These are phyloP conservation scores for Didymodactylos carnosus DNA, from an alignment of 2,888 invertebrate species.

Conservation along the genomic window DNA sequence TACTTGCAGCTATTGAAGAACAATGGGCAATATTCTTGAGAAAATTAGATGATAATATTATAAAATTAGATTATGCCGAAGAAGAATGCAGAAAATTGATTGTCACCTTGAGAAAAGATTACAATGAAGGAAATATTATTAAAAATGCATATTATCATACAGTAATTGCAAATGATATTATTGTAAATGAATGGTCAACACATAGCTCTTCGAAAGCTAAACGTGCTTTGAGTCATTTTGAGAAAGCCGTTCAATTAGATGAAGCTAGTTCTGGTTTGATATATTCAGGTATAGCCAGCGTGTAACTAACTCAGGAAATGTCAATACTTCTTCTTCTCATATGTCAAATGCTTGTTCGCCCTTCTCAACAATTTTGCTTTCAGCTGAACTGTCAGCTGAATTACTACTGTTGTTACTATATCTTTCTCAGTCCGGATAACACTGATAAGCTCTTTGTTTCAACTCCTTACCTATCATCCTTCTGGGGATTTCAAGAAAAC, in stretches of 20 bases:
- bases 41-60: not conserved
- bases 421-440: too few relatives aligned
- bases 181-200: not conserved
- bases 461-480: too few relatives aligned
- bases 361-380: too few relatives aligned
- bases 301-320: too few relatives aligned
- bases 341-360: too few relatives aligned
- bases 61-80: not conserved
- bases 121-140: not conserved
- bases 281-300: not conserved
- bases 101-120: not conserved
- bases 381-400: too few relatives aligned
- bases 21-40: conserved; percentile 4
- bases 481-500: too few relatives aligned
- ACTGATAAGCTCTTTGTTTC: too few relatives aligned
- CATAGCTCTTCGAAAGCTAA: not conserved
- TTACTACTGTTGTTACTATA: too few relatives aligned
- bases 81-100: not conserved
- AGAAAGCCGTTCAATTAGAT: not conserved
- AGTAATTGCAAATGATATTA: not conserved
- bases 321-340: too few relatives aligned
- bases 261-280: not conserved
- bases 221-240: not conserved
- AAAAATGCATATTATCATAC: conserved; percentile 3
- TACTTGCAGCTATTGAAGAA: not conserved